Conservation (phyloP, 2,888 invertebrate genomes). For the Eupithecia centaureata region DNA sequence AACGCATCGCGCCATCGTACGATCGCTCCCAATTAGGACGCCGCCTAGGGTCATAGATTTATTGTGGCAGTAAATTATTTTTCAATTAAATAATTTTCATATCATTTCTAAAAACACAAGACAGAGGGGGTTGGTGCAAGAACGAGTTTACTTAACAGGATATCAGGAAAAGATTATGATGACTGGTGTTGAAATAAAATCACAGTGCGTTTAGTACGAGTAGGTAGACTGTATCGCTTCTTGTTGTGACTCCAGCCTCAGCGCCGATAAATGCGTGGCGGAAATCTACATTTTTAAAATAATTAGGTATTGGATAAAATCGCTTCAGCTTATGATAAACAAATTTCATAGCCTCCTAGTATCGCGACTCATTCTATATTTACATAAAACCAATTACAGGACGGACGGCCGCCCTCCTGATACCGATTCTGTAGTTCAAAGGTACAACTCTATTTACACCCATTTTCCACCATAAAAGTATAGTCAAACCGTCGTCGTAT, state of each 20-base stretch:
- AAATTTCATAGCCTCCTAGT: slow-evolving; percentile 43
- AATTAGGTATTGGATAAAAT: background rate
- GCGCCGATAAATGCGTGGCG: background rate
- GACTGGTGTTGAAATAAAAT: background rate
- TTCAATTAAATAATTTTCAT: no score
- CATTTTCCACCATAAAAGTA: slow-evolving; percentile 11
- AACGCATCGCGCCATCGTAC: no score
- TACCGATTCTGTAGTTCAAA: slow-evolving; percentile 35
- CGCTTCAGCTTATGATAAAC: slow-evolving; percentile 29
- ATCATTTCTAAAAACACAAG: background rate
- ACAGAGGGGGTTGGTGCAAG: background rate
- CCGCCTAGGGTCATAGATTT: no score
- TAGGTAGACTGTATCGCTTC: background rate
- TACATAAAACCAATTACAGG: slow-evolving; percentile 75
- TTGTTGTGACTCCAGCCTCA: background rate
- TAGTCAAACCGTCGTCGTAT: background rate
- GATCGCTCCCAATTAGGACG: no score
- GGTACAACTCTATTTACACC: slow-evolving; percentile 28
- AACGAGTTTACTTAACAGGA: background rate
- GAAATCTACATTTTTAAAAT: background rate
- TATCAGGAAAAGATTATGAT: background rate
- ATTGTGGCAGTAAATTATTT: no score
- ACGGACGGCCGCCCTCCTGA: slow-evolving; percentile 48
- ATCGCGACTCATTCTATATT: slow-evolving; percentile 62
- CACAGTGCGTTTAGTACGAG: background rate